phyloP scores from a whole-genome alignment of 2,797 vertebrate species.

The Eidolon dupreanum region DNA sequence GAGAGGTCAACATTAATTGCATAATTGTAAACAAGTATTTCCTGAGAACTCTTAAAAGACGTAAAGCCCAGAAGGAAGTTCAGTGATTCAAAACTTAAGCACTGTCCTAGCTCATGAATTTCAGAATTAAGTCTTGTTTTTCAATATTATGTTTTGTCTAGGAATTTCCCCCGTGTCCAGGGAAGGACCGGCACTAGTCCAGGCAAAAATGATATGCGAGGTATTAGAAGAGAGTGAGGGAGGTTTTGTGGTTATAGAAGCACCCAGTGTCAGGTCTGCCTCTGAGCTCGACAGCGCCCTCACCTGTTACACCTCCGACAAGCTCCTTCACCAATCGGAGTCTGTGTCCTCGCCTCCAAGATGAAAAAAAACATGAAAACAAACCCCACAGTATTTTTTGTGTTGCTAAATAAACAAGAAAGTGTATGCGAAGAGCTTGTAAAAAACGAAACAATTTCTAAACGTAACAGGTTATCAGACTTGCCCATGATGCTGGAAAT shows the following conservation, averaged over 20 bases:
- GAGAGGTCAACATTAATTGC: not conserved
- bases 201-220: not conserved
- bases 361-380: not conserved
- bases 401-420: not conserved
- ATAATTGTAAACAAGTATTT: constrained; percentile 15
- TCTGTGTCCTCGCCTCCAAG: not conserved
- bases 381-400: not conserved
- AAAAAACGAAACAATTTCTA: not conserved
- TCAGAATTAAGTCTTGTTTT: not conserved
- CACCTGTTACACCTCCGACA: fast-evolving
- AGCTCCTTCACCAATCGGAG: not conserved
- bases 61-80: not conserved
- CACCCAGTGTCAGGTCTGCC: too few species aligned
- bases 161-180: not conserved
- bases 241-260: not conserved
- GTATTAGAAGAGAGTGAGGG: not conserved
- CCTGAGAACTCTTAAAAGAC: not conserved
- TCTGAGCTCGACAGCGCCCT: not conserved
- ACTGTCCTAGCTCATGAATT: not conserved
- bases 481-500: not conserved
- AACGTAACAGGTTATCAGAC: not conserved
- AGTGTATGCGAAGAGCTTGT: not conserved
- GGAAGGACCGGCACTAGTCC: not conserved
- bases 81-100: not conserved
- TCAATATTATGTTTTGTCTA: not conserved